Base-by-base conservation (phyloP, 1,140 invertebrate genomes). In the Pogonus chalceus region DNA sequence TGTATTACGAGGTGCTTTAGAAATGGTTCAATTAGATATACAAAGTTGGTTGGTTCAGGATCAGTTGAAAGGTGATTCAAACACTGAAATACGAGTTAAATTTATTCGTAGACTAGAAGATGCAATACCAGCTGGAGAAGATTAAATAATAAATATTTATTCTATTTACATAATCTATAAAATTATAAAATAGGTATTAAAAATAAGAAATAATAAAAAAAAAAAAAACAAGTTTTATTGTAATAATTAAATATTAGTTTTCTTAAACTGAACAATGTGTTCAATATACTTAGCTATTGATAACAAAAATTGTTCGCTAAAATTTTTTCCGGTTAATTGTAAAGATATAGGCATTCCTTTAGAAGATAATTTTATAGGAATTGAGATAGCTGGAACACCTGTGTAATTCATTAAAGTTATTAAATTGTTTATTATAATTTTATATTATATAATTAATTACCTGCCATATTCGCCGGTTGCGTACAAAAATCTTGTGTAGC, bases 111-210 rank as follows among this genome's bases (percentile, higher is more conserved):
- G 91, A 74, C 75, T 99, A 64, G 94, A 98, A 76, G 96, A 99
- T 76, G 92, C 94, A 20, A 88, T 98, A 65, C 95, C 96, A 51
- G 92, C 92, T 57, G 96, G 96, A 51, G 96, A 99, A 79, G 96
- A 99, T 76, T 97, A 85, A 75, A 49, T n/a, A n/a, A n/a, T n/a
- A n/a, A n/a, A 50, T 51, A n/a, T 53, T 37, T 16, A 31, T 46
- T 51, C n/a, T n/a, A n/a, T n/a, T n/a, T n/a, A n/a, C n/a, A n/a
- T 23, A 46, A 2, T 49, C 14, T 49, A 53, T n/a, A n/a, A n/a
- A n/a, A n/a, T n/a, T n/a, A n/a, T n/a, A n/a, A n/a, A n/a, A n/a
- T n/a, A n/a, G n/a, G n/a, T n/a, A n/a, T n/a, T n/a, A n/a, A n/a
- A n/a, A n/a, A n/a, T n/a, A n/a, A n/a, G n/a, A n/a, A n/a, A n/a